These are phyloP conservation scores for Erebia epiphron DNA, from an alignment of 2,888 invertebrate species.

Conservation along the genomic window DNA sequence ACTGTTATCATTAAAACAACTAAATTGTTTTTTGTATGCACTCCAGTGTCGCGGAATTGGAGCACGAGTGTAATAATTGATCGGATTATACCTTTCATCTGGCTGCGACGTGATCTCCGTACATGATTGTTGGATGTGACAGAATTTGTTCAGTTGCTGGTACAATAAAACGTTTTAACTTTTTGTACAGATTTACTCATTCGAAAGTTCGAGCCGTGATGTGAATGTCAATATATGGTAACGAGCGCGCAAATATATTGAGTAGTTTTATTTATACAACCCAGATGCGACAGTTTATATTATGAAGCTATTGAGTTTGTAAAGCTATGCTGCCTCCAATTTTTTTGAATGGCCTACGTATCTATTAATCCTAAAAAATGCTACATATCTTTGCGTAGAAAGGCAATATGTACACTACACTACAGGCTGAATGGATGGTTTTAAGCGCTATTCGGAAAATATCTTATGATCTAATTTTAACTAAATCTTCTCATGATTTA, in stretches of 20 bases:
- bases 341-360: background rate
- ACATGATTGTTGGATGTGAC: conserved; percentile 67
- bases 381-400: too few species aligned
- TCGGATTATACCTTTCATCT: conserved; percentile 75
- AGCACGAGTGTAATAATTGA: conserved; percentile 74
- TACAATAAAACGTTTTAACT: conserved; percentile 51
- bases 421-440: too few species aligned
- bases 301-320: conserved; percentile 3
- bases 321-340: background rate
- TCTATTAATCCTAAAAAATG: background rate
- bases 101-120: conserved; percentile 69
- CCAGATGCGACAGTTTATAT: conserved; percentile 9
- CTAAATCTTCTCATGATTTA: too few species aligned
- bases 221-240: conserved; percentile 26
- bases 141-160: conserved; percentile 68
- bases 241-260: conserved; percentile 19
- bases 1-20: conserved; percentile 40
- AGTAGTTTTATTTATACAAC: conserved; percentile 18
- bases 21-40: conserved; percentile 60
- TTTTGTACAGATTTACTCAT: conserved; percentile 29
- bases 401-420: too few species aligned
- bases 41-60: conserved; percentile 60
- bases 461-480: too few species aligned
- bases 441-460: background rate
- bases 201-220: conserved; percentile 26